Conservation (phyloP, 2,888 invertebrate species). For the Hymenopus coronatus region DNA sequence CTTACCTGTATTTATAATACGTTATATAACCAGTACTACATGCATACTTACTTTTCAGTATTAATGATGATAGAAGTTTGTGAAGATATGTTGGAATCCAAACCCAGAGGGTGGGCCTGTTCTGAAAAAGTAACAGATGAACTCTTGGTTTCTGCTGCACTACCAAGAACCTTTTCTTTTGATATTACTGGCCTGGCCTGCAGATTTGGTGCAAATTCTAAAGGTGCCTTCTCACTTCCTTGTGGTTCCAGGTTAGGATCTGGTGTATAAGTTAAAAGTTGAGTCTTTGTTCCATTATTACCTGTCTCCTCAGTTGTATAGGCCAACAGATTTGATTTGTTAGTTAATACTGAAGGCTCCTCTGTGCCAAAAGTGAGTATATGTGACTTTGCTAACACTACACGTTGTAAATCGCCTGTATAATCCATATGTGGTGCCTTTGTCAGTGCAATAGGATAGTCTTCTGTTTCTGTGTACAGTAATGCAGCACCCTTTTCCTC, state of each 20-base stretch:
- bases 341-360: not conserved
- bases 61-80: not conserved
- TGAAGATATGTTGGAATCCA: not conserved
- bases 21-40: too few relatives aligned
- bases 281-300: not conserved
- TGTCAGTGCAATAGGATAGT: not conserved
- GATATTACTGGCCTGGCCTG: not conserved
- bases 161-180: not conserved
- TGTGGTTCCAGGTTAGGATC: not conserved
- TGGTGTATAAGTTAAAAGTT: conserved; percentile 6
- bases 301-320: not conserved
- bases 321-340: not conserved
- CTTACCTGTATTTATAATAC: too few relatives aligned
- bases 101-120: not conserved
- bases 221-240: not conserved
- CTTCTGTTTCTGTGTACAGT: conserved; percentile 1
- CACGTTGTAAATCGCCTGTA: conserved; percentile 9
- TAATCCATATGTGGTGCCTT: not conserved
- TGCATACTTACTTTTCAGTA: conserved; percentile 1
- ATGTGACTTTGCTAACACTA: conserved; percentile 2
- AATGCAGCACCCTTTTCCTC: conserved; percentile 8
- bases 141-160: not conserved
- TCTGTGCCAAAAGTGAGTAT: conserved; percentile 9
- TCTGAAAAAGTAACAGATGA: not conserved
- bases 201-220: not conserved